A percentile compares a stretch with the other conserved stretches of the same genome.
phyloP scores from a whole-genome alignment of 2,113 vertebrate genomes.

The Dipodomys ordii region DNA sequence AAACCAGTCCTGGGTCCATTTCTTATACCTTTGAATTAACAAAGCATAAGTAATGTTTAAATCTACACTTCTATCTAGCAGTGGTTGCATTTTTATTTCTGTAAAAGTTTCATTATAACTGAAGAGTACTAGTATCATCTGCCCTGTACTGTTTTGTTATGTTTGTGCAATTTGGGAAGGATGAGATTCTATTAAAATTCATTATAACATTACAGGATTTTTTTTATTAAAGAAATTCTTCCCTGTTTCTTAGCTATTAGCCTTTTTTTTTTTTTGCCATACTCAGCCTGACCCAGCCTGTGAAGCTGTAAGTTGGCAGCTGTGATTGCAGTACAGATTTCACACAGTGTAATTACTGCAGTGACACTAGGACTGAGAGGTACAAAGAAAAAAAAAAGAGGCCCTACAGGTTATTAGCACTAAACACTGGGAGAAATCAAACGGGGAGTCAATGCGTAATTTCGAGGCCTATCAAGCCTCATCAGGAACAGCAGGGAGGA shows the following conservation, averaged over 20 bases:
- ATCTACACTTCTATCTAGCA: constrained; percentile 46
- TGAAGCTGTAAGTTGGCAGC: constrained; percentile 93
- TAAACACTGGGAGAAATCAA: constrained; percentile 96
- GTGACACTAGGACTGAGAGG: constrained; percentile 95
- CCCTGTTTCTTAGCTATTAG: constrained; percentile 83
- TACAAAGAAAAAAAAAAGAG: constrained; percentile 92
- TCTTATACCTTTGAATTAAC: neutral
- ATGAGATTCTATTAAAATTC: constrained; percentile 85
- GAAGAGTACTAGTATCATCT: constrained; percentile 64
- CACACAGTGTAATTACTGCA: constrained; percentile 97
- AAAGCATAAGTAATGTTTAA: constrained; percentile 53
- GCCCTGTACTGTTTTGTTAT: constrained; percentile 63
- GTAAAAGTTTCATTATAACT: constrained; percentile 58
- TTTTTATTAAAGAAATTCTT: constrained; percentile 36
- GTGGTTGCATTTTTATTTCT: constrained; percentile 66
- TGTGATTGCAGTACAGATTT: constrained; percentile 97
- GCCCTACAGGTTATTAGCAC: constrained; percentile 98
- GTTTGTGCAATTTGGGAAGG: constrained; percentile 85
- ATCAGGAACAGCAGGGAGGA: constrained; percentile 97
- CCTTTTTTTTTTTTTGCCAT: constrained; percentile 78
- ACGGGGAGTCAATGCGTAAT: constrained; percentile 95
- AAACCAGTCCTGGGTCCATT: neutral
- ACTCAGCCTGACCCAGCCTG: constrained; percentile 89
- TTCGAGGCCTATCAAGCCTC: constrained; percentile 96
- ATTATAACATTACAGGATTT: constrained; percentile 80